Percentiles rank a stretch among this genome's conserved stretches.
phyloP scores from a whole-genome alignment of 2,797 vertebrate species.

The Xenops minutus region DNA sequence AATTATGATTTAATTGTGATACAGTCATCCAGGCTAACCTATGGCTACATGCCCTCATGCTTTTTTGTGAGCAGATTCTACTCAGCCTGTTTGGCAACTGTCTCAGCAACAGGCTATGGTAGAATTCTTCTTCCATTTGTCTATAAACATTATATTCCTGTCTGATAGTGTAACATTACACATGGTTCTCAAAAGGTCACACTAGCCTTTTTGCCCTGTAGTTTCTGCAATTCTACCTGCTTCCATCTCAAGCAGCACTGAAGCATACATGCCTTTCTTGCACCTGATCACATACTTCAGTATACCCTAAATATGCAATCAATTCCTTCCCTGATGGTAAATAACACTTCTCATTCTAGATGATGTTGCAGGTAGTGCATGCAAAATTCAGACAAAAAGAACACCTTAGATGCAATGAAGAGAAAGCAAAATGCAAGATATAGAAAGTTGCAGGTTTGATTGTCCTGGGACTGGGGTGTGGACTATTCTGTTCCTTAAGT shows the following conservation, averaged over 20 bases:
- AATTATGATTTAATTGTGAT: not conserved
- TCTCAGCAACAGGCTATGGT: not conserved
- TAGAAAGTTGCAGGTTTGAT: not conserved
- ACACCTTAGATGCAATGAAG: not conserved
- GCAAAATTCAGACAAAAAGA: not conserved
- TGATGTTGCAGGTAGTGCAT: not conserved
- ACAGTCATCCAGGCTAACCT: not conserved
- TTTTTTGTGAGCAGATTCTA: not conserved
- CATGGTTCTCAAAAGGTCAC: not conserved
- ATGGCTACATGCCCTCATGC: not conserved
- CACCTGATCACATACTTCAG: not conserved
- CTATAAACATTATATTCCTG: not conserved
- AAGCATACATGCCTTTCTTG: not conserved
- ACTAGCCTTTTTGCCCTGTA: not conserved
- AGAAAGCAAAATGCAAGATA: not conserved
- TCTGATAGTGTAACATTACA: not conserved
- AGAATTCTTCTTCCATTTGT: not conserved
- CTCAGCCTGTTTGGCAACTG: not conserved
- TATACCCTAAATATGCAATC: not conserved
- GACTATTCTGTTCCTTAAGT: not conserved
- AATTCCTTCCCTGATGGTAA: not conserved
- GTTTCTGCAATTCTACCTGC: not conserved
- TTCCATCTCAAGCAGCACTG: not conserved
- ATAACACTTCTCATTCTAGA: not conserved
- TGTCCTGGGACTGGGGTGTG: not conserved